Percentiles rank a stretch among this genome's conserved stretches.
Evolutionary conservation across 2,113 vertebrate species (phyloP).

Genomic region (Phrynosoma blainvillii): DNA sequence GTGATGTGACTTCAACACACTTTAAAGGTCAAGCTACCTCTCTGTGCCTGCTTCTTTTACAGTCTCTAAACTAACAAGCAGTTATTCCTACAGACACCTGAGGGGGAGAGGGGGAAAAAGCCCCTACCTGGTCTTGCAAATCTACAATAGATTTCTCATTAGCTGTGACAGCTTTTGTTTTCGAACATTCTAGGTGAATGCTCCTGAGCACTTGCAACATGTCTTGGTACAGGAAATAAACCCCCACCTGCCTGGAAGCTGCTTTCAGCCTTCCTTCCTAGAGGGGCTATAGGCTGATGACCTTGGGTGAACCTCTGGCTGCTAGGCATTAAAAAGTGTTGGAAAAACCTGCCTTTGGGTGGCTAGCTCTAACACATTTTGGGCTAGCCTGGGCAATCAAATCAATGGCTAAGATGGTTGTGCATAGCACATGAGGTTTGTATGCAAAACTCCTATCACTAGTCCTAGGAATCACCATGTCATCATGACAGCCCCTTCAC

Average conservation of each 20-base stretch:
- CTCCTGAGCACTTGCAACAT: not conserved
- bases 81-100: too few species aligned
- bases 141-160: not conserved
- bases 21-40: not conserved
- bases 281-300: not conserved
- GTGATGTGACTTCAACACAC: not conserved
- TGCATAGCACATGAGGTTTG: too few species aligned
- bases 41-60: not conserved
- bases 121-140: not conserved
- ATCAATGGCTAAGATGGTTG: too few species aligned
- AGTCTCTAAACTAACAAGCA: too few species aligned
- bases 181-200: not conserved
- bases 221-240: not conserved
- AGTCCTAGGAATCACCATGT: too few species aligned
- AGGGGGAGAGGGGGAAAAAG: not conserved
- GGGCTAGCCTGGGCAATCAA: too few species aligned
- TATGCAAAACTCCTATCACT: too few species aligned
- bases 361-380: too few species aligned
- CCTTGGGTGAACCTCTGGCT: too few species aligned
- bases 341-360: too few species aligned
- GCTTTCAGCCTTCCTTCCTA: not conserved
- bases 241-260: not conserved
- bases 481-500: too few species aligned
- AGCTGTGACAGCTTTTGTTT: not conserved
- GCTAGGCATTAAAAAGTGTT: too few species aligned